Evolutionary conservation across 2,888 invertebrate species (phyloP), one percentile per base, ranked within the genome.

Genomic region (Diadegma fenestrale): DNA sequence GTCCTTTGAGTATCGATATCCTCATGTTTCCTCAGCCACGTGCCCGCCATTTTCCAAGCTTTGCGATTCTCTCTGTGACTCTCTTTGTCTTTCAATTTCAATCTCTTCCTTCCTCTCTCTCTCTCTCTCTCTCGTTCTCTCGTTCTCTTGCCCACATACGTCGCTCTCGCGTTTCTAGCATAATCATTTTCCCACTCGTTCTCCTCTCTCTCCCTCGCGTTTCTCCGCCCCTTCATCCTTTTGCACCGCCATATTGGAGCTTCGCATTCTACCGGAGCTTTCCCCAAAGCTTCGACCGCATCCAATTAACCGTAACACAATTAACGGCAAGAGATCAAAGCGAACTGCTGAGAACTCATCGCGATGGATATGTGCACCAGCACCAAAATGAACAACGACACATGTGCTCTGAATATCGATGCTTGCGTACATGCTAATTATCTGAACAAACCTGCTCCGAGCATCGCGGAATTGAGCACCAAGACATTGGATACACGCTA

Each of bases 301-400:
- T 82, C 82, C 82, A 85, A 85, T 85, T 85, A 85, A 85, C 85
- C 80, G 85, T 80, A 82, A 85, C 82, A 72, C 80, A 80, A 85
- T 82, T 82, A 85, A 82, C 82, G 71, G 79, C n/a, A 73, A 85
- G 79, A 85, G 85, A 85, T 85, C 85, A 85, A 85, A 85, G 85
- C 76, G 82, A 58, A 82, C 66, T 61, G 66, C 66, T 61, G 66
- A 54, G 58, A 58, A 72, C 17, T 33, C 37, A 37, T 37, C 37
- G 45, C 17, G 54, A 54, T 19, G 54, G 71, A 41, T 58, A 58
- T 58, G 26, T 33, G 19, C 73, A 41, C 68, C 48, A 78, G 68
- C 37, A 78, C 48, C 45, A 19, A 58, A 22, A 58, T 48, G 45
- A 71, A 19, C 33, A 71, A 43, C 30, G 48, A 71, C 69, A 48